Base-by-base conservation (phyloP, 2,797 vertebrate genomes). In the Ctenochaetus hawaiiensis region DNA sequence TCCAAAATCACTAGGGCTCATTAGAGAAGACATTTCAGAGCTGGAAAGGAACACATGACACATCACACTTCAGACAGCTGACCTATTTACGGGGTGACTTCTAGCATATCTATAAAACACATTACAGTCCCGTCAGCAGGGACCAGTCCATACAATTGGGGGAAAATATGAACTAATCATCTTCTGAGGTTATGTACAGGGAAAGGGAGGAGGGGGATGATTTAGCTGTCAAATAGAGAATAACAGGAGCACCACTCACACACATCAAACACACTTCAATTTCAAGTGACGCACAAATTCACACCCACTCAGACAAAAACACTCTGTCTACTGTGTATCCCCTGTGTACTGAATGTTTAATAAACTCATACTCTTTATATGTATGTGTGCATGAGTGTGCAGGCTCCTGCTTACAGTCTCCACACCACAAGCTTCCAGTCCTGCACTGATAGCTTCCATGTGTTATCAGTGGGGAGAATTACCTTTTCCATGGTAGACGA, bases 11-110 rank as follows among this genome's bases (percentile, higher is more conserved):
- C 91, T 80, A 87, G 86, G 87, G 90, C 93, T 95, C 90, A 93
- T 95, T 95, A 94, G 94, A 93, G 89, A 93, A 93, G 92, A 93
- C 90, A 91, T 95, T 94, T 92, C 86, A 83, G 91, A 87, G 89
- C 89, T 90, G 90, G 88, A 94, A 94, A 91, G 81, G 91, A 92
- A 87, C 81, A 87, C 91, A 94, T 93, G 91, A 95, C 93, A 94
- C 94, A 95, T 93, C 84, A 84, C 90, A 93, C 92, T 92, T 93
- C 90, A 94, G 91, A 94, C 92, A 90, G 91, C 88, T 94, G 93
- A 94, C 93, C 94, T 92, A 94, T 95, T 94, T 93, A 93, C 82
- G 26, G 91, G 86, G 82, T 93, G 91, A 91, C 92, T 94, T 94
- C 90, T 91, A 91, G 89, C 80, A 87, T 91, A 94, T 94, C 91